Conservation (phyloP, 2,113 vertebrate species). For the Numida meleagris region DNA sequence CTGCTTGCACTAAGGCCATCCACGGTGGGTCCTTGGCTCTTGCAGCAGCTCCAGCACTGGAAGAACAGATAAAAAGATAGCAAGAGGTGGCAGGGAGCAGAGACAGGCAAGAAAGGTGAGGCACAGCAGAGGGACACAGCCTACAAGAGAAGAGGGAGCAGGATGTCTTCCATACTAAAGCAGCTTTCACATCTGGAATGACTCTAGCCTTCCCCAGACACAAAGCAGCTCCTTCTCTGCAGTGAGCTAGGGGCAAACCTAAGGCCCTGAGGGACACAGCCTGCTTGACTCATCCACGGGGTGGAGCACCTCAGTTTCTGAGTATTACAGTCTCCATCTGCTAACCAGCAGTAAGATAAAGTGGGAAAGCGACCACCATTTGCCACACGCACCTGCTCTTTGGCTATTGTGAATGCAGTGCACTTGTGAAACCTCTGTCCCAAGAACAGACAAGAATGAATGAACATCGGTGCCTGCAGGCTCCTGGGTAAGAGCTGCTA, state of each 20-base stretch:
- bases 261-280: neutral
- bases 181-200: neutral
- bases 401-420: accelerated
- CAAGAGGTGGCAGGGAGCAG: neutral
- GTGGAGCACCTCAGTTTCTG: neutral
- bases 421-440: neutral
- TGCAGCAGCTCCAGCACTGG: slow-evolving; percentile 55
- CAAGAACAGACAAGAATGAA: neutral
- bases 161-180: neutral
- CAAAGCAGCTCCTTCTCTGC: neutral
- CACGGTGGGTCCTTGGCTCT: slow-evolving; percentile 94
- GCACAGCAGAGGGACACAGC: neutral
- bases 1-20: slow-evolving; percentile 91
- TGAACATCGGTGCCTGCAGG: neutral
- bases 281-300: neutral
- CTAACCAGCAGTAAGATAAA: neutral
- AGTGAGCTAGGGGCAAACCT: neutral
- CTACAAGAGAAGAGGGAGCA: neutral
- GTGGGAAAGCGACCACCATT: neutral
- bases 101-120: accelerated
- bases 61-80: neutral
- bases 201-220: neutral
- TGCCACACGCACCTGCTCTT: accelerated
- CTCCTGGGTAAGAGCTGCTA: neutral
- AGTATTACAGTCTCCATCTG: neutral